A percentile compares a stretch with the other conserved stretches of the same genome.
These are phyloP conservation scores for Uropsilus gracilis DNA, from an alignment of 2,113 vertebrate species.

Conservation along the genomic window DNA sequence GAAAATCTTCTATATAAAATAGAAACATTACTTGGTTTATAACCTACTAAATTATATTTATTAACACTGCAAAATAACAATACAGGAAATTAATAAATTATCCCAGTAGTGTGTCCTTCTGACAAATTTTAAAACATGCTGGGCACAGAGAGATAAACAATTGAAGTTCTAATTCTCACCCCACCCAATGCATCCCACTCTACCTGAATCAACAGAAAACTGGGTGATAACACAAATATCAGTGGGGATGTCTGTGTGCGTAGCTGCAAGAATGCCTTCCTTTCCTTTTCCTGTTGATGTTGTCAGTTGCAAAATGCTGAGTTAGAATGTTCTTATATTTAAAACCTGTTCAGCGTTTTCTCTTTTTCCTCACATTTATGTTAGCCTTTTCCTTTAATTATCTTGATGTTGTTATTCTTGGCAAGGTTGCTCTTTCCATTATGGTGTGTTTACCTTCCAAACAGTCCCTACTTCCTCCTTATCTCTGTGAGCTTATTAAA, in stretches of 20 bases:
- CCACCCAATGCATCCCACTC: conserved; percentile 18
- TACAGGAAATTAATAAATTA: conserved; percentile 33
- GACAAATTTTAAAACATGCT: background rate
- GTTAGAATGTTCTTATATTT: conserved; percentile 65
- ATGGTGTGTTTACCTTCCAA: conserved; percentile 79
- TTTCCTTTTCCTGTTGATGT: conserved; percentile 80
- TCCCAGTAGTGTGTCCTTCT: background rate
- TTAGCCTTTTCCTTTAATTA: conserved; percentile 83
- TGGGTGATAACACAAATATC: conserved; percentile 2
- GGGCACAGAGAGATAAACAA: conserved; percentile 52
- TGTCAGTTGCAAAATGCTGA: conserved; percentile 70
- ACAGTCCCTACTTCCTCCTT: conserved; percentile 79
- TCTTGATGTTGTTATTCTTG: conserved; percentile 84
- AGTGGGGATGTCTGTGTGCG: background rate
- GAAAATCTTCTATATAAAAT: conserved; percentile 14
- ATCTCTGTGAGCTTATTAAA: conserved; percentile 77
- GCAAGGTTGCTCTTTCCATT: conserved; percentile 69
- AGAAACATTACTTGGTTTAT: background rate
- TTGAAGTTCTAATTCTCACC: conserved; percentile 35
- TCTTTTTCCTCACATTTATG: conserved; percentile 77
- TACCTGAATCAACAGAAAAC: conserved; percentile 76
- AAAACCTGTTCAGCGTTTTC: conserved; percentile 70
- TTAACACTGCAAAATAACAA: conserved; percentile 37
- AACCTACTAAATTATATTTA: conserved; percentile 13
- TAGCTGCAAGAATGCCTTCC: conserved; percentile 41